A percentile compares a stretch with the other conserved stretches of the same genome.
phyloP scores from a whole-genome alignment of 2,113 vertebrate genomes.

The Nesospiza acunhae region DNA sequence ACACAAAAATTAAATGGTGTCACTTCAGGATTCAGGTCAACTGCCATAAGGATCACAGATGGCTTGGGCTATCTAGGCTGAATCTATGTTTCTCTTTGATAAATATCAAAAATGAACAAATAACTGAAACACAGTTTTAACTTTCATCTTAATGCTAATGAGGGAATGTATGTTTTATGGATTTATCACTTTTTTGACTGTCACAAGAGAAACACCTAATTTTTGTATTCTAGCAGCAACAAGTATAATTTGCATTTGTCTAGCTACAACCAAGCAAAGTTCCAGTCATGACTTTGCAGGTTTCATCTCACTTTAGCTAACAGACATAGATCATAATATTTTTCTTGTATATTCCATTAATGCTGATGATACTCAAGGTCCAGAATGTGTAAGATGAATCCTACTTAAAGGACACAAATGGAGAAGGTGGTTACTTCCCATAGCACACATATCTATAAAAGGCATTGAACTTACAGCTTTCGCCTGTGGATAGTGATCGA shows the following conservation, averaged over 20 bases:
- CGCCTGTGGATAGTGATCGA: fast-evolving
- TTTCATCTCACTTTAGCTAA: neutral
- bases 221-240: neutral
- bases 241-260: neutral
- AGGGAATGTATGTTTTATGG: neutral
- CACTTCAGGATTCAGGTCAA: neutral
- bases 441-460: neutral
- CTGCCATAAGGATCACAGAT: neutral
- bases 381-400: neutral
- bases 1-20: neutral
- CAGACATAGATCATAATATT: neutral
- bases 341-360: neutral
- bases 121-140: neutral
- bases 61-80: neutral
- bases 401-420: neutral
- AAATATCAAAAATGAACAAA: neutral
- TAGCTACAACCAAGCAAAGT: neutral
- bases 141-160: neutral
- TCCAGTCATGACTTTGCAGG: neutral
- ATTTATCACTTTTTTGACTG: neutral
- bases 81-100: neutral
- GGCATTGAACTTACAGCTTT: neutral
- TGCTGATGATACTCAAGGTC: neutral
- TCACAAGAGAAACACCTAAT: neutral
- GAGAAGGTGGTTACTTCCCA: neutral